Evolutionary conservation across 2,797 vertebrate species (phyloP), one percentile per base, ranked within the genome.

Genomic region (Myotis daubentonii): DNA sequence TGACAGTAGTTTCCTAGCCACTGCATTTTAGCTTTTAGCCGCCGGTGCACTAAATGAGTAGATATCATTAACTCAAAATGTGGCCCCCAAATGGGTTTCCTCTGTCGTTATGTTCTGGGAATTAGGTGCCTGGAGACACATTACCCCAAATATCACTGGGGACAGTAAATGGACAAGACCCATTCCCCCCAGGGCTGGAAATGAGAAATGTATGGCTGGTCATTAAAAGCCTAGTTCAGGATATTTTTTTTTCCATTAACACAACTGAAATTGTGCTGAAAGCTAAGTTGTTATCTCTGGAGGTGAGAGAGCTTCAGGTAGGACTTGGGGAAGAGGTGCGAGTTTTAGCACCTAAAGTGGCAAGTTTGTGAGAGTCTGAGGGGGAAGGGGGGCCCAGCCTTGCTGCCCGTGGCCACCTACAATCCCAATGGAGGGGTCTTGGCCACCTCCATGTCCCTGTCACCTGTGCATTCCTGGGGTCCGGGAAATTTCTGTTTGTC

Each of bases 1-100:
- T 23, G 76, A 66, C 3, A 38, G 87, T n/a, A 36, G 76, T 65
- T 60, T 88, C 23, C 36, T 30, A 19, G 36, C 28, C 2, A 0
- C 30, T 38, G 38, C 68, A 6, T 79, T 75, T 88, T 74, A 51
- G 88, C 95, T 88, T 79, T 75, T 71, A 92, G 93, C 79, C 1
- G 33, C 30, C 84, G 6, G 11, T 1, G 5, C 25, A 6, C 47
- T 36, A 51, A 80, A 38, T 78, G 74, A 76, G 16, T 20, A 4
- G 28, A 9, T 36, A 25, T 70, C 28, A 71, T 91, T 75, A 82
- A 70, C n/a, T 85, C 82, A 33, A 81, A 86, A 53, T 16, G 28
- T 53, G 82, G 36, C 72, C 92, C 65, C 70, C 36, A 62, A 74
- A 82, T 81, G 74, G 41, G 49, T 23, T 78, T 65, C 87, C 79